Evolutionary conservation across 2,888 invertebrate genomes (phyloP).

Genomic region (Thyatira batis): DNA sequence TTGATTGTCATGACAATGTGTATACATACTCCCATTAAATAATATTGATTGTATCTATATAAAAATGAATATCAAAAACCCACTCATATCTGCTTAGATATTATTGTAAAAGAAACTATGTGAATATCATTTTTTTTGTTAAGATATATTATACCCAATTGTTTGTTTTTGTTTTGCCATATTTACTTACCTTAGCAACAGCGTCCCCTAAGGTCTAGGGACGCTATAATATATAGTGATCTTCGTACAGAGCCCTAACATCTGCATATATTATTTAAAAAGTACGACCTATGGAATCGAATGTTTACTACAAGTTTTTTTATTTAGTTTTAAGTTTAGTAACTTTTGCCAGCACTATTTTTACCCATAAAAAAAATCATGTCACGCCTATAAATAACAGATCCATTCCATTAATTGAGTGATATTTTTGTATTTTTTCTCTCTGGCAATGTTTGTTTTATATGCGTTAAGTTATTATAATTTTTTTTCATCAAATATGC

Average conservation of each 20-base stretch:
- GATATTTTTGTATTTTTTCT: conserved; percentile 19
- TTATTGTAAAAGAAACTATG: conserved; percentile 30
- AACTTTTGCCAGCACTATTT: background rate
- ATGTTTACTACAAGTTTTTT: conserved; percentile 1
- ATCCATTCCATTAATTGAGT: conserved; percentile 40
- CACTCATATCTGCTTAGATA: conserved; percentile 77
- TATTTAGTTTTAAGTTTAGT: conserved; percentile 1
- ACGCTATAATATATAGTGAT: background rate
- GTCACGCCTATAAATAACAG: conserved; percentile 21
- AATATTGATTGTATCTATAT: conserved; percentile 51
- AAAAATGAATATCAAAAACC: conserved; percentile 59
- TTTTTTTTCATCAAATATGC: conserved; percentile 28
- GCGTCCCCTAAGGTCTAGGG: background rate
- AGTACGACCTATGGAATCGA: background rate
- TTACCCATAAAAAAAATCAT: conserved; percentile 8
- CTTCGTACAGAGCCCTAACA: background rate
- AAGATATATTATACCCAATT: background rate
- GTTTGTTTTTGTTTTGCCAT: background rate
- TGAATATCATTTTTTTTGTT: background rate
- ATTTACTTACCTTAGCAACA: background rate
- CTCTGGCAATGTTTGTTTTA: conserved; percentile 21
- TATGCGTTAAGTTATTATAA: conserved; percentile 19
- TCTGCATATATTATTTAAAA: background rate
- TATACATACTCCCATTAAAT: conserved; percentile 61
- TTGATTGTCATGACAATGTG: conserved; percentile 62